These are phyloP conservation scores for Dipodomys spectabilis DNA, from an alignment of 2,113 vertebrate species.

Conservation along the genomic window DNA sequence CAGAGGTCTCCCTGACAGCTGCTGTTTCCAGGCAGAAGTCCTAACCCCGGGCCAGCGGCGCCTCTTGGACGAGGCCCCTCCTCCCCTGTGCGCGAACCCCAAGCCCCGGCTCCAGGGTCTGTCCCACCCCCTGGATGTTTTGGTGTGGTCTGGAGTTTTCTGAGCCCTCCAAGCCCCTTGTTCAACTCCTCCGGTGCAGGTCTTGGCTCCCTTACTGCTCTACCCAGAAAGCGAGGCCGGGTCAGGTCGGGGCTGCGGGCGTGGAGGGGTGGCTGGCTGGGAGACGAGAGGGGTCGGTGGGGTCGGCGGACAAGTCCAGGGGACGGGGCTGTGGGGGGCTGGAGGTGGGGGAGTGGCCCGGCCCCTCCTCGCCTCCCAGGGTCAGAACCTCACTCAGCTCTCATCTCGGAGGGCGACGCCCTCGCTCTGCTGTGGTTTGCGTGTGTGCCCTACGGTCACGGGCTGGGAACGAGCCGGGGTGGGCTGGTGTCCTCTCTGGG, in stretches of 20 bases:
- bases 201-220: background rate
- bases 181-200: background rate
- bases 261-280: background rate
- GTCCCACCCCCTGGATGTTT: too few relatives aligned
- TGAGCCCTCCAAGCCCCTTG: background rate
- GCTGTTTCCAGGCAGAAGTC: too few relatives aligned
- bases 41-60: too few relatives aligned
- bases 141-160: too few relatives aligned
- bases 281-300: too few relatives aligned
- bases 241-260: background rate
- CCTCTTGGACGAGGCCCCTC: too few relatives aligned
- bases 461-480: too few relatives aligned
- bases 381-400: background rate
- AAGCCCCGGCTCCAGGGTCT: too few relatives aligned
- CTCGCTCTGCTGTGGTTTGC: background rate
- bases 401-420: too few relatives aligned
- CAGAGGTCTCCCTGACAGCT: rapidly evolving
- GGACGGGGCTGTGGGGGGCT: background rate
- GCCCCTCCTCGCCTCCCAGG: too few relatives aligned
- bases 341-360: background rate
- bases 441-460: background rate
- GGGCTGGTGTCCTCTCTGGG: background rate
- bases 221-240: background rate
- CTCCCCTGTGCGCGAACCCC: too few relatives aligned
- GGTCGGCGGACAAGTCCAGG: too few relatives aligned